Evolutionary conservation across 2,888 invertebrate species (phyloP), one percentile per base, ranked within the genome.

Genomic region (Diarsia brunnea): DNA sequence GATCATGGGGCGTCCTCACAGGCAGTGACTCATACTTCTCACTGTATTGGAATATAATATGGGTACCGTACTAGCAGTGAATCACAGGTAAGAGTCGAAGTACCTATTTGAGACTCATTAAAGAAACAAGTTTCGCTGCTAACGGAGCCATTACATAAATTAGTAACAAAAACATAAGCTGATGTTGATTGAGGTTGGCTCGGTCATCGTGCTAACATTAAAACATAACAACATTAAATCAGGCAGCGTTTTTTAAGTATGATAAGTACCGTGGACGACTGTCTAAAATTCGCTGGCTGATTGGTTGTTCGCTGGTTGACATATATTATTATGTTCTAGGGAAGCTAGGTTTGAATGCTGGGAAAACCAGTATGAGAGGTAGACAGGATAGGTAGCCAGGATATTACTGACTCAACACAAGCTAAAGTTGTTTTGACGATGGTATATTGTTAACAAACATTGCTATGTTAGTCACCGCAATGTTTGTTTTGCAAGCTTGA

Each of bases 91-190:
- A 24, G 63, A 63, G 19, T 61, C 8, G 27, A 16, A n/a, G 38
- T n/a, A 49, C 24, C 63, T 8, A 63, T n/a, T 2, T 43, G 8
- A 19, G 12, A 21, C 3, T 78, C 31, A 63, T 76, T 27, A 75
- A 27, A 19, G 0, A 67, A 82, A 68, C 55, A 55, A 31, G 67
- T 75, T 51, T 45, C 1, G 10, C 14, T 19, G 31, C 5, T 45
- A 24, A 65, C 38, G 16, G 14, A 58, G 31, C 16, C 3, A 60
- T 5, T 47, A 49, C 27, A 27, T 1, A 60, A 31, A 31, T 27
- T 11, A 19, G 10, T 24, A 4, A 43, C 8, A 79, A 38, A 63
- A 63, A 63, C n/a, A 63, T 14, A 38, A 38, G 7, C 7, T 38
- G 47, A 78, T 11, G 4, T 55, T 38, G 38, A 38, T 38, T 5